Evolutionary conservation across 2,113 vertebrate species (phyloP).

Genomic region (Peromyscus californicus): DNA sequence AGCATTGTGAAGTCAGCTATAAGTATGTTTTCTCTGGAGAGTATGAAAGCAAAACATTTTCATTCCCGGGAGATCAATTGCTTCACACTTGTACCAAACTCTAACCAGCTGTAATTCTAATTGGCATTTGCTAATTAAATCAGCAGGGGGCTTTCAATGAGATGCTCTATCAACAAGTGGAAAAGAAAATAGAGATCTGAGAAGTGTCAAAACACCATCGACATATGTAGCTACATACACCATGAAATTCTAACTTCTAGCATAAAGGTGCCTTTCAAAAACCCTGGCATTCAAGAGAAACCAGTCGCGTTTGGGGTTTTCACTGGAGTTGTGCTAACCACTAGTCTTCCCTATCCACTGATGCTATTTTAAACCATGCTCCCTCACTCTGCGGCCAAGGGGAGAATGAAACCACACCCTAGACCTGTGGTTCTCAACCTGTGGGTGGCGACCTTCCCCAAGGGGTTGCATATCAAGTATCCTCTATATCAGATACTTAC

Average conservation of each 20-base stretch:
- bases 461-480: background rate
- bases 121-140: conserved; percentile 82
- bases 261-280: conserved; percentile 1
- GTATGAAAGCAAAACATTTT: conserved; percentile 81
- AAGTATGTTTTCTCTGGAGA: conserved; percentile 75
- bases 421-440: background rate
- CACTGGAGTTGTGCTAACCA: conserved; percentile 1
- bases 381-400: background rate
- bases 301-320: background rate
- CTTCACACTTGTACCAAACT: conserved; percentile 79
- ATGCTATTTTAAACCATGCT: background rate
- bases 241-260: conserved; percentile 49
- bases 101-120: conserved; percentile 79
- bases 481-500: background rate
- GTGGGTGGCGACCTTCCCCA: background rate
- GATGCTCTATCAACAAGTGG: conserved; percentile 74
- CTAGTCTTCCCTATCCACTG: background rate
- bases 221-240: conserved; percentile 47
- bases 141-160: conserved; percentile 77
- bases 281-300: conserved; percentile 35
- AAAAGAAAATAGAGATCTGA: conserved; percentile 56
- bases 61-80: conserved; percentile 77
- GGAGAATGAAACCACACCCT: background rate
- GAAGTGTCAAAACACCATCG: conserved; percentile 63
- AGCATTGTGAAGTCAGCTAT: conserved; percentile 66